These are phyloP conservation scores for Lutraria lutraria DNA, from an alignment of 2,888 invertebrate genomes.

Conservation along the genomic window DNA sequence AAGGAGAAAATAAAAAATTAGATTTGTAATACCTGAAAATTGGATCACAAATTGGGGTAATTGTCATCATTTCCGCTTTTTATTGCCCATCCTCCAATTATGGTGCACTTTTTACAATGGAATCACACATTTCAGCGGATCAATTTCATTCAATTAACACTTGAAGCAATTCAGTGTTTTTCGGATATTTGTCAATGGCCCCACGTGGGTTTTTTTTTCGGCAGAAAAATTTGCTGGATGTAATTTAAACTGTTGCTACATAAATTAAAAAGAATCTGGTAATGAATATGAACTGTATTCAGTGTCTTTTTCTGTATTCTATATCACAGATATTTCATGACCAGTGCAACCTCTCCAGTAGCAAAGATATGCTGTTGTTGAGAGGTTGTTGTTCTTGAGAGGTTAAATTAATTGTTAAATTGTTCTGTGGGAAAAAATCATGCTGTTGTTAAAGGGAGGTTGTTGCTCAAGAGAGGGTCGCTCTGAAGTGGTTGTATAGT, in stretches of 20 bases:
- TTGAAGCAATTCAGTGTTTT: background rate
- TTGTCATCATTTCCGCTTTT: slow-evolving; percentile 21
- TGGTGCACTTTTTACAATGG: background rate
- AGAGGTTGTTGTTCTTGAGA: no score
- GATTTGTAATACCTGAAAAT: slow-evolving; percentile 11
- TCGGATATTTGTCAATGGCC: background rate
- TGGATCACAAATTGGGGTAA: slow-evolving; percentile 12
- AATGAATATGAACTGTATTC: background rate
- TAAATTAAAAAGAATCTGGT: background rate
- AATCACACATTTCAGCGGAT: background rate
- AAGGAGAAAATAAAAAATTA: no score
- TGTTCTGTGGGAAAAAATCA: no score
- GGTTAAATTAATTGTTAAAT: no score
- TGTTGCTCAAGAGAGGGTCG: no score
- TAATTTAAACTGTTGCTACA: background rate
- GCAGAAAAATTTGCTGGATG: background rate
- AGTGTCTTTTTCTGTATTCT: no score
- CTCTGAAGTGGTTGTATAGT: no score
- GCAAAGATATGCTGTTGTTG: no score
- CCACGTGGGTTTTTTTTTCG: background rate
- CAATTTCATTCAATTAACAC: slow-evolving; percentile 14
- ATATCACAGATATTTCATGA: no score
- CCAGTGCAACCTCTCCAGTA: no score
- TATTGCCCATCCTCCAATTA: background rate
- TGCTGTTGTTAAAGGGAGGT: no score